Conservation (phyloP, 2,888 invertebrate species). For the Hedychridium roseum region DNA sequence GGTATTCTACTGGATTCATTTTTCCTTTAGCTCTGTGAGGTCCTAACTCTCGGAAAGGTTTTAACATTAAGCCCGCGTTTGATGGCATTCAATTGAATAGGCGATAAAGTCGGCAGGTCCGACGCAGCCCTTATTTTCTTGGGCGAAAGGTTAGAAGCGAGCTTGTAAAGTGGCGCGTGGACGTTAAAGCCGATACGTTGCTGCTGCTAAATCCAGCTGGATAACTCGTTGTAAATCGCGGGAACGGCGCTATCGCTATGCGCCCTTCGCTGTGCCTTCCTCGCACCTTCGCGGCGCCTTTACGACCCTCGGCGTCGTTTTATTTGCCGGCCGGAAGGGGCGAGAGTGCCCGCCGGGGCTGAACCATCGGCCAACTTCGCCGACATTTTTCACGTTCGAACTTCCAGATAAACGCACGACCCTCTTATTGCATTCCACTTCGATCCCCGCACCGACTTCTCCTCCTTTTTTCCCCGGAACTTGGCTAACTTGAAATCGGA, state of each 20-base stretch:
- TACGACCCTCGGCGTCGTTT: conserved; percentile 29
- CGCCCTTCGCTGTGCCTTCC: conserved; percentile 30
- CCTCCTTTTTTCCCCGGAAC: too few relatives aligned
- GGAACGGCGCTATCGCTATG: too few relatives aligned
- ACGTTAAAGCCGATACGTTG: conserved; percentile 31
- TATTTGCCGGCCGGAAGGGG: conserved; percentile 19
- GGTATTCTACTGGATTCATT: too few relatives aligned
- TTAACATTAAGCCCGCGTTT: too few relatives aligned
- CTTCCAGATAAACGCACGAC: background rate
- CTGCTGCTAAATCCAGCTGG: conserved; percentile 32
- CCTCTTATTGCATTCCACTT: too few relatives aligned
- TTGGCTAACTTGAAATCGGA: too few relatives aligned
- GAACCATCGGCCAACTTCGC: background rate
- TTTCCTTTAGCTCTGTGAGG: too few relatives aligned
- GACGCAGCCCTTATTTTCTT: conserved; percentile 16
- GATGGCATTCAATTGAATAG: too few relatives aligned
- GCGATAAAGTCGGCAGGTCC: conserved; percentile 17
- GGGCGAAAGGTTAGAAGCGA: conserved; percentile 24
- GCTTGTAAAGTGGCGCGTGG: conserved; percentile 31
- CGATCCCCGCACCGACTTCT: too few relatives aligned
- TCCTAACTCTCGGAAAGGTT: too few relatives aligned
- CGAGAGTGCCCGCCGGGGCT: background rate
- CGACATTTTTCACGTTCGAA: background rate
- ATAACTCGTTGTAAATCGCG: conserved; percentile 33
- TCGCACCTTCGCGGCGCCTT: conserved; percentile 31